Conservation (phyloP, 2,797 vertebrate genomes). For the Bufotes viridis region DNA sequence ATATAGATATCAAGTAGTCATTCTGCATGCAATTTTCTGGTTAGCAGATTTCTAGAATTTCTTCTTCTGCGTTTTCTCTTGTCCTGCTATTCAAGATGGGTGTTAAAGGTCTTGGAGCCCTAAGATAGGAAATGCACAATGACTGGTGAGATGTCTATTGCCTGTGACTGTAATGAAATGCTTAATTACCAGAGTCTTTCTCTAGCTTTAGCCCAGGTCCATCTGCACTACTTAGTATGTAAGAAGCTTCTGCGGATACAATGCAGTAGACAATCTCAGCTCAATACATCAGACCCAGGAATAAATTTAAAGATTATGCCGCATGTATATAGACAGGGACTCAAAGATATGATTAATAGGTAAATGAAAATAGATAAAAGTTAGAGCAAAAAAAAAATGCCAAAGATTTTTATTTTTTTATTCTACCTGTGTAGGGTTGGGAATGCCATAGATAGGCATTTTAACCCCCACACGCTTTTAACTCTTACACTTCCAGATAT, state of each 20-base stretch:
- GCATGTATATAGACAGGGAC: not conserved
- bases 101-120: not conserved
- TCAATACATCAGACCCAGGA: slow-evolving; percentile 20
- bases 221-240: slow-evolving; percentile 42
- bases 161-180: not conserved
- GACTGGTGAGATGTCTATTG: not conserved
- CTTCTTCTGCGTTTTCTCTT: not conserved
- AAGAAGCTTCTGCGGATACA: slow-evolving; percentile 55
- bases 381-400: no score
- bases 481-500: not conserved
- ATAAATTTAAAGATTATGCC: slow-evolving; percentile 9
- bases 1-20: not conserved
- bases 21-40: not conserved
- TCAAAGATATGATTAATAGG: not conserved
- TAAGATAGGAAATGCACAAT: not conserved
- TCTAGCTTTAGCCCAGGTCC: slow-evolving; percentile 11
- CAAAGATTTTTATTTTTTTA: not conserved
- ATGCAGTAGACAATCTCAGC: slow-evolving; percentile 48
- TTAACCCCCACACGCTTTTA: not conserved
- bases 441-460: not conserved
- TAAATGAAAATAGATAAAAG: not conserved
- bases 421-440: not conserved
- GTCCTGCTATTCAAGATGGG: not conserved
- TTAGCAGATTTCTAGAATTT: not conserved
- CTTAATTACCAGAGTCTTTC: not conserved